Base-by-base conservation (phyloP, 2,888 invertebrate genomes). In the Drosophila greeni region DNA sequence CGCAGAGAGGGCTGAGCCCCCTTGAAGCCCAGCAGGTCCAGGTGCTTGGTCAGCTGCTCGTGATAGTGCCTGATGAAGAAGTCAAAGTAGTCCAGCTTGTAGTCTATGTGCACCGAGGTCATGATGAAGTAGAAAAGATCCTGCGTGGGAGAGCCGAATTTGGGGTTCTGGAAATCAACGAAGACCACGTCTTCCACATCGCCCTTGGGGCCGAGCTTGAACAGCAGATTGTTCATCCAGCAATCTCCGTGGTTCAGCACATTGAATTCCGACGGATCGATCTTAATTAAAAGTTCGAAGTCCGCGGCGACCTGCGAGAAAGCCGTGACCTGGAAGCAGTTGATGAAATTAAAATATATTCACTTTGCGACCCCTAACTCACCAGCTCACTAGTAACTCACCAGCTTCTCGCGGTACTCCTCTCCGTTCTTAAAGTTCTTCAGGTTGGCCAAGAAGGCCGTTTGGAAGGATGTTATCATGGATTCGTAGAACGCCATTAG, bases 221-320 rank as follows among this genome's bases (percentile, higher is more conserved):
- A 88, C 31, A 87, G 82, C 4, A 87, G 58, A 60, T 87, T 87
- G 43, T 86, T 86, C 18, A 75, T 72, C 86, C 86, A 86, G 24
- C 76, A 80, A 56, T 86, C 87, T 0, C 88, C 88, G 59, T 88
- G 87, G 51, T 70, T 76, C 0, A 88, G 37, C 0, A 78, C 84
- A 74, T 80, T 84, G 4, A 87, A 86, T 3, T 82, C 82, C 5
- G 48, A 48, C 0, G 72, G 74, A 66, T 85, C 67, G 2, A 37
- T 2, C 3, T 49, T 33, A 3, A 53, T 53, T 1, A 67, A 5
- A 0, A 26, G 2, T 0, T 59, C 16, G 0, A 78, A 70, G 4
- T 49, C 8, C 0, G 79, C 62, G 3, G 42, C 5, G 4, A 76
- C 8, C n/a, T 69, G 42, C 0, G 75, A 51, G 29, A 83, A 81